Conservation (phyloP, 2,888 invertebrate genomes). For the Eilema sororculum region DNA sequence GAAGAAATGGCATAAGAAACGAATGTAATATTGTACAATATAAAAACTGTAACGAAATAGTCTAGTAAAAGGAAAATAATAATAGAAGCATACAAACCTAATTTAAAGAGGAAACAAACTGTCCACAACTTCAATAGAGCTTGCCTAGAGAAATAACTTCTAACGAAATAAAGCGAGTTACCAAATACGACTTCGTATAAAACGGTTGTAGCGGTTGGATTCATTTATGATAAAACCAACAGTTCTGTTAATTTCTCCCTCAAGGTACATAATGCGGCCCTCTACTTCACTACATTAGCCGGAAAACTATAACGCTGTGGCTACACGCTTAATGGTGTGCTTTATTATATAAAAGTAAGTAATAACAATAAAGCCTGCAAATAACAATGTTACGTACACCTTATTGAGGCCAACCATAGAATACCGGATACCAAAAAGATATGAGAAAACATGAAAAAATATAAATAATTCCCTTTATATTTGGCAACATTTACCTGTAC, state of each 20-base stretch:
- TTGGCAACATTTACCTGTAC: conserved; percentile 7
- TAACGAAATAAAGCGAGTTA: background rate
- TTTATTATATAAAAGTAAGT: conserved; percentile 10
- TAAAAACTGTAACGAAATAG: too few relatives aligned
- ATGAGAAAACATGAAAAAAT: conserved; percentile 18
- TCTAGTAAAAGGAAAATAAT: too few relatives aligned
- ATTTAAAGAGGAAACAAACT: background rate
- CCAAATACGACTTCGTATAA: background rate
- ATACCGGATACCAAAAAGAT: conserved; percentile 8
- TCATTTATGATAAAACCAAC: conserved; percentile 24
- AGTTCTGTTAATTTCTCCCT: conserved; percentile 25
- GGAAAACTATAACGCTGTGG: conserved; percentile 13
- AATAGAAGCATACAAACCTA: background rate
- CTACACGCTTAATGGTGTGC: conserved; percentile 12
- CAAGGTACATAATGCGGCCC: conserved; percentile 14
- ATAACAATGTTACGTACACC: conserved; percentile 13
- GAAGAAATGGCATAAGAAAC: too few relatives aligned
- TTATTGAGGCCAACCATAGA: conserved; percentile 13
- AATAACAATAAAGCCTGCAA: conserved; percentile 17
- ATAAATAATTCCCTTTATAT: conserved; percentile 7
- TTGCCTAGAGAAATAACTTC: background rate
- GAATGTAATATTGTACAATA: too few relatives aligned
- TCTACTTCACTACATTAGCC: conserved; percentile 16
- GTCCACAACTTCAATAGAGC: background rate
- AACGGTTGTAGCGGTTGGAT: background rate